Base-by-base conservation (phyloP, 2,113 vertebrate genomes). In the Panthera leo region DNA sequence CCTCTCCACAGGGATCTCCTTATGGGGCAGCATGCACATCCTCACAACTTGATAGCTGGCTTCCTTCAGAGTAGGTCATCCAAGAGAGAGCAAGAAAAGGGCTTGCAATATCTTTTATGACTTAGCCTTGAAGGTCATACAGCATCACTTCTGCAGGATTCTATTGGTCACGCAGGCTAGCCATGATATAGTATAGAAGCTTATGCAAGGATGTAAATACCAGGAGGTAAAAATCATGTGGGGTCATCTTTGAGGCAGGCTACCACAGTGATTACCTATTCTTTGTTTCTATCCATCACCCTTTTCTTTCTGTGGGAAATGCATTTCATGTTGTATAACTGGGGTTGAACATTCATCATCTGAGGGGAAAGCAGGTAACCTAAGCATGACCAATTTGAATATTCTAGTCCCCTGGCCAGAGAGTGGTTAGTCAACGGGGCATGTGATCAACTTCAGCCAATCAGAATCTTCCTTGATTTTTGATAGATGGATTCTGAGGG, bases 391-490 rank as follows among this genome's bases (percentile, higher is more conserved):
- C 51, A 71, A n/a, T 94, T 39, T 71, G n/a, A 92, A 36, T 51
- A 58, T 15, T 63, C 23, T 51, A 68, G 36, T 83, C 18, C 21
- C 10, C 19, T 51, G 45, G 39, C 15, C 27, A 80, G 7, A 80
- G 10, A 65, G 21, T 78, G 29, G 31, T 76, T 51, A 65, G 10
- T 85, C 61, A 92, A 86, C 71, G n/a, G 23, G 21, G 3, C 25
- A 6, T 25, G 16, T 79, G 48, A 97, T 87, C 61, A 85, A 67
- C 51, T 58, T 48, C 34, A 53, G 19, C n/a, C 48, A 75, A 42
- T 76, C 75, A 94, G 63, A 82, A 91, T 67, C 13, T 92, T 90
- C 53, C 11, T 82, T 79, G 15, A 63, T 29, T 96, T 95, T 96
- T 80, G 51, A 61, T 48, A 68, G 29, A n/a, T 39, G 5, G 29